Evolutionary conservation across 2,113 vertebrate species (phyloP), one percentile per base, ranked within the genome.

Genomic region (Verasper variegatus): DNA sequence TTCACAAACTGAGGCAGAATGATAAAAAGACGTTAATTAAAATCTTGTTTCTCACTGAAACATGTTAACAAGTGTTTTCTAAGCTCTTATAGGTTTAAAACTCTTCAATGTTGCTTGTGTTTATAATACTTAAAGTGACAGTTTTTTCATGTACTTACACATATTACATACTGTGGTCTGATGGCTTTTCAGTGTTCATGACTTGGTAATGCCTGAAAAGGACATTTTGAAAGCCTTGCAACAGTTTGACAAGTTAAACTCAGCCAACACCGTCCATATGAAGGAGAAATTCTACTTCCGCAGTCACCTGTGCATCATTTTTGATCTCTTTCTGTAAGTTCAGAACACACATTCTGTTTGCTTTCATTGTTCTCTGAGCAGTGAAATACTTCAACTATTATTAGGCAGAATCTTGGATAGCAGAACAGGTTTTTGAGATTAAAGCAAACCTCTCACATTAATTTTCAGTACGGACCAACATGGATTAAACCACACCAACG

Each of bases 271-370:
- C 3, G 60, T 58, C 61, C 60, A 78, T 10, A 71, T 78, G 75
- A 65, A 65, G 40, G 75, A 71, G 35, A 24, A 51, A 27, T 78
- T 71, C 23, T 65, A 58, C 68, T 71, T 78, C 40, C 52, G 64
- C n/a, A 71, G 47, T 20, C 67, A 78, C 42, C 60, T 78, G 35
- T 77, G 75, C 75, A 64, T 78, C 40, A 64, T 26, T 2, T 78
- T 78, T 51, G 51, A 64, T 13, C 75, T 78, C 11, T 37, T 65
- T 23, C 52, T 21, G 67, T 71, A 51, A 64, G 68, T 71, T 62
- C 21, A 26, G 17, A 3, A 23, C 2, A 58, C 54, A 59, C 13
- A 7, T 57, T 21, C 40, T 27, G 5, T 52, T 26, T 47, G 4
- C 13, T 45, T 9, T 15, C 40, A 42, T 12, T 42, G 40, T 4